Percentiles rank a stretch among this genome's conserved stretches.
phyloP scores from a whole-genome alignment of 2,113 vertebrate species.

The Nannospalax galili region DNA sequence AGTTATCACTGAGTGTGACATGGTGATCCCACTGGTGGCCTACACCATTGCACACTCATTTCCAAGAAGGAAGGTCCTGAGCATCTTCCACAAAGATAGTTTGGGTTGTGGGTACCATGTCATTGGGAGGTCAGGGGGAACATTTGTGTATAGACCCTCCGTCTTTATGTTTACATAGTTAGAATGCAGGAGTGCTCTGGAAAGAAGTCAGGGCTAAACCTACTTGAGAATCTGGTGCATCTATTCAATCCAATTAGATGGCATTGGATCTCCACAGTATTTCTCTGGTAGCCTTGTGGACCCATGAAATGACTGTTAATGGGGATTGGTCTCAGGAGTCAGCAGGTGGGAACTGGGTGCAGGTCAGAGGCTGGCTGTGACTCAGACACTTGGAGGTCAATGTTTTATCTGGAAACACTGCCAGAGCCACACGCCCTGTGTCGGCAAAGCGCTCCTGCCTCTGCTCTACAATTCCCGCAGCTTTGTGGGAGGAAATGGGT shows the following conservation, averaged over 20 bases:
- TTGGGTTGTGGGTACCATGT: neutral
- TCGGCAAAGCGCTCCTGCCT: fast-evolving
- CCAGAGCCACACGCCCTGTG: fast-evolving
- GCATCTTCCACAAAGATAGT: no score
- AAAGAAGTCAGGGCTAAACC: fast-evolving
- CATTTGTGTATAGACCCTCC: fast-evolving
- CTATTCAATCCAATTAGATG: fast-evolving
- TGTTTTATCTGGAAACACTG: fast-evolving
- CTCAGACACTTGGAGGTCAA: fast-evolving
- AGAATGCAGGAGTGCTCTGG: neutral
- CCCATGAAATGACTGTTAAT: fast-evolving
- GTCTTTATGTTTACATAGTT: neutral
- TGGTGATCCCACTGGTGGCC: fast-evolving
- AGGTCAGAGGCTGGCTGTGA: neutral
- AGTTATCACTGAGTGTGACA: fast-evolving
- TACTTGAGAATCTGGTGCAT: neutral
- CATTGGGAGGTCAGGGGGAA: neutral
- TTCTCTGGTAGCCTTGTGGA: neutral
- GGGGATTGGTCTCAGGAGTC: neutral
- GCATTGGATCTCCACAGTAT: fast-evolving
- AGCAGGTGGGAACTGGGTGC: fast-evolving
- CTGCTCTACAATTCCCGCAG: fast-evolving
- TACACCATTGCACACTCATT: fast-evolving
- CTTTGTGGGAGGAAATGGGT: no score
- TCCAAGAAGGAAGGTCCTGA: neutral